These are phyloP conservation scores for Morone chrysops DNA, from an alignment of 2,113 vertebrate species.

Conservation along the genomic window DNA sequence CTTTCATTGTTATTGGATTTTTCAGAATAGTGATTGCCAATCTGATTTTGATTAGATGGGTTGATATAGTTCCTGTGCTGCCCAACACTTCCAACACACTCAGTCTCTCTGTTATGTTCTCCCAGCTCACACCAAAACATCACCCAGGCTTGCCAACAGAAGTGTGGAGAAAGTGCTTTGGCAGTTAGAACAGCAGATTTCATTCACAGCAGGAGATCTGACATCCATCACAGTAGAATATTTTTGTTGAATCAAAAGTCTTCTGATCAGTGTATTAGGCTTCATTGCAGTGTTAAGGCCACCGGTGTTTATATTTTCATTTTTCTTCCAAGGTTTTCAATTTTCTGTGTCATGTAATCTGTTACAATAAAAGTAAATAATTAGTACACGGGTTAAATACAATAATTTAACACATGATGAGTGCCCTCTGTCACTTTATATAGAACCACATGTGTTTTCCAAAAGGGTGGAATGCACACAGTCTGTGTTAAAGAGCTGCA, in stretches of 20 bases:
- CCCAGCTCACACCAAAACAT: constrained; percentile 22
- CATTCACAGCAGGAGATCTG: constrained; percentile 39
- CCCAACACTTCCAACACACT: constrained; percentile 15
- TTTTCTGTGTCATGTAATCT: not conserved
- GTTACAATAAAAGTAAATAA: constrained; percentile 3
- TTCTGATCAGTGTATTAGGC: constrained; percentile 14
- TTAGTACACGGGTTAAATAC: not conserved
- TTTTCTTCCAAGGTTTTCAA: not conserved
- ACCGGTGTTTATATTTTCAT: constrained; percentile 18
- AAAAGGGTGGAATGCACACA: not conserved
- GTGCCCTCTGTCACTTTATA: not conserved
- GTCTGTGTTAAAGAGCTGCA: not conserved
- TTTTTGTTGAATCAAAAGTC: constrained; percentile 20
- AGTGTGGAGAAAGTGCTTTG: constrained; percentile 55
- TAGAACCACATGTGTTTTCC: not conserved
- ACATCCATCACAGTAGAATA: constrained; percentile 28
- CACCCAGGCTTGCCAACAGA: constrained; percentile 44
- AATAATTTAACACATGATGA: not conserved
- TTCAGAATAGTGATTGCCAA: not conserved
- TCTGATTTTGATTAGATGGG: constrained; percentile 5
- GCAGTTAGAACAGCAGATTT: constrained; percentile 45
- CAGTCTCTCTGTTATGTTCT: constrained; percentile 21
- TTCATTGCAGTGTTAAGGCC: constrained; percentile 6
- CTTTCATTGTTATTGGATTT: not conserved
- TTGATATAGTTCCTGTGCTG: constrained; percentile 9